phyloP scores from a whole-genome alignment of 2,797 vertebrate species.

The Botia almorhae region DNA sequence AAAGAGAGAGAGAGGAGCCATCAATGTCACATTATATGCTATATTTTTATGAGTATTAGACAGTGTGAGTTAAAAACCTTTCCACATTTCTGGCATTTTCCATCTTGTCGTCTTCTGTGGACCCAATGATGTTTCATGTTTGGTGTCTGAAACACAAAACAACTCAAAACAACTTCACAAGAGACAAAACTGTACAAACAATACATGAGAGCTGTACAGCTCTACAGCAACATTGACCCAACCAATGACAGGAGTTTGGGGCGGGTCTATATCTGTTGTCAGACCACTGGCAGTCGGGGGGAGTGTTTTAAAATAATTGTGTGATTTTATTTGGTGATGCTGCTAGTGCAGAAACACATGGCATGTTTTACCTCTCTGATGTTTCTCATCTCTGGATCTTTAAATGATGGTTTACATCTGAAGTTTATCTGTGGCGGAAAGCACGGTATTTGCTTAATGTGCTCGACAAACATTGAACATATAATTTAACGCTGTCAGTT shows the following conservation, averaged over 20 bases:
- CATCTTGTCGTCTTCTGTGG: slow-evolving; percentile 90
- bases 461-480: neutral
- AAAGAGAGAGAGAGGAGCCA: neutral
- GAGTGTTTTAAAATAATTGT: too few species aligned
- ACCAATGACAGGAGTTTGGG: too few species aligned
- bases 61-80: slow-evolving; percentile 78
- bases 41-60: neutral
- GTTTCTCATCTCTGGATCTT: slow-evolving; percentile 88
- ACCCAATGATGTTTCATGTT: slow-evolving; percentile 87
- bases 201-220: too few species aligned
- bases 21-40: neutral
- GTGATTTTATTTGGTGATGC: neutral
- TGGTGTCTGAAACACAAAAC: slow-evolving; percentile 76
- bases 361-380: slow-evolving; percentile 84
- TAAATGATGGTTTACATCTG: slow-evolving; percentile 95
- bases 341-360: neutral
- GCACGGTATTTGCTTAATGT: neutral
- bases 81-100: slow-evolving; percentile 93
- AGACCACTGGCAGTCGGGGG: too few species aligned
- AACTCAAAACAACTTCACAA: neutral
- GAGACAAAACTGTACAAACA: too few species aligned
- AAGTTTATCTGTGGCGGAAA: slow-evolving; percentile 88
- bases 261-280: too few species aligned
- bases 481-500: neutral
- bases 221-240: too few species aligned